Evolutionary conservation across 2,797 vertebrate species (phyloP).

Genomic region (Oceanodroma leucorhoa): DNA sequence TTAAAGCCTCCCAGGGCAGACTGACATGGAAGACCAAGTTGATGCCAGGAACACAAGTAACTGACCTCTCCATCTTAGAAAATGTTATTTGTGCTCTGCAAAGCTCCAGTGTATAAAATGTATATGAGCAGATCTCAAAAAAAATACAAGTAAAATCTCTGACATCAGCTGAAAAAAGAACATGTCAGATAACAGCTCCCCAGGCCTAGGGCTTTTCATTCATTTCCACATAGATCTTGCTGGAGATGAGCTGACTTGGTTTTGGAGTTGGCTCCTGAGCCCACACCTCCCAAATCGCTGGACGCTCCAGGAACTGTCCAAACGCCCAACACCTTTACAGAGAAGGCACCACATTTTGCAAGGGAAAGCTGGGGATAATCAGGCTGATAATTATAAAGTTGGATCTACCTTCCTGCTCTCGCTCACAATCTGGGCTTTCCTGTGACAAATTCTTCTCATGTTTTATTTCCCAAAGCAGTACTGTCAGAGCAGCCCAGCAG

Average conservation of each 20-base stretch:
- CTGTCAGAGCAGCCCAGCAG: neutral
- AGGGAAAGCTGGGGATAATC: neutral
- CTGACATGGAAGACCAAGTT: slow-evolving; percentile 17
- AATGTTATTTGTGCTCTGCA: neutral
- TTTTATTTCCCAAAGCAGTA: neutral
- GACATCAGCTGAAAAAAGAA: neutral
- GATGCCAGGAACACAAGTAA: slow-evolving; percentile 1
- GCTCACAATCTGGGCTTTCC: neutral
- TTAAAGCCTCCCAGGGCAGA: slow-evolving; percentile 10
- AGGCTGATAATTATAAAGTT: neutral
- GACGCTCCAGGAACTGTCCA: neutral
- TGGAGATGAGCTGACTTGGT: neutral
- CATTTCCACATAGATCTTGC: neutral
- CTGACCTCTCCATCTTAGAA: neutral
- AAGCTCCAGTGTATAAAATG: neutral
- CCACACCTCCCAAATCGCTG: neutral
- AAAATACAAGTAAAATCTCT: neutral
- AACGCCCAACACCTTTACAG: neutral
- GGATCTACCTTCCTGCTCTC: neutral
- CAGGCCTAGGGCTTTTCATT: neutral
- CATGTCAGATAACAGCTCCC: neutral
- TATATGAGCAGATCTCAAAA: neutral
- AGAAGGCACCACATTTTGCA: neutral
- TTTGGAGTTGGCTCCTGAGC: neutral
- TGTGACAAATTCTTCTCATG: neutral